Evolutionary conservation across 2,113 vertebrate genomes (phyloP), one percentile per base, ranked within the genome.

Genomic region (Clarias batrachus): DNA sequence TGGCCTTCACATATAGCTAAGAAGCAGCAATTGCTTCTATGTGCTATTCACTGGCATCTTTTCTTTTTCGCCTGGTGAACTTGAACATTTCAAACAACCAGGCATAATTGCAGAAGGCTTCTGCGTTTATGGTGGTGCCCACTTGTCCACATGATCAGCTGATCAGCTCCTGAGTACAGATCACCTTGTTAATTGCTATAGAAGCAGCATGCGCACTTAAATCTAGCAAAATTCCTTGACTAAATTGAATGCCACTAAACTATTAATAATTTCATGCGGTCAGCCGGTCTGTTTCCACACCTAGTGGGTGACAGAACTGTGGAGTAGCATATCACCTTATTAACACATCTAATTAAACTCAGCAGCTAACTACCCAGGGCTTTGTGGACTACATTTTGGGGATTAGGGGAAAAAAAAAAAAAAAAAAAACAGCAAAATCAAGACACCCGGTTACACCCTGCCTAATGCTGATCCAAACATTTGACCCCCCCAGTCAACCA

Each of bases 41-140:
- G 70, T 21, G 70, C 70, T 73, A 21, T 41, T 73, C 4, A 27
- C 27, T 70, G 27, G 17, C 23, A 9, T 41, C 9, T 12, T 73
- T 41, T 48, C 71, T 48, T 77, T 77, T n/a, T n/a, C 13, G 76
- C 76, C 54, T 57, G 54, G 54, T 30, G n/a, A 78, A 77, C 73
- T 11, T 74, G 11, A 52, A 54, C 19, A 4, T n/a, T 52, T 23
- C n/a, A 54, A 8, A 79, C 77, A 57, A 33, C 16, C 21, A 33
- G 41, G 4, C 41, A 41, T 41, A 57, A 78, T 3, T n/a, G 13
- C 12, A 13, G 27, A 11, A 41, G n/a, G 6, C 23, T 52, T 25
- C 73, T 14, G 33, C 23, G 52, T 76, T 76, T 14, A 52, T 52
- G 13, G 11, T 25, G 37, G 25, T 54, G 41, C 33, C 13, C 13